A percentile compares a stretch with the other conserved stretches of the same genome.
phyloP scores from a whole-genome alignment of 2,113 vertebrate genomes.

The Thermophis baileyi region DNA sequence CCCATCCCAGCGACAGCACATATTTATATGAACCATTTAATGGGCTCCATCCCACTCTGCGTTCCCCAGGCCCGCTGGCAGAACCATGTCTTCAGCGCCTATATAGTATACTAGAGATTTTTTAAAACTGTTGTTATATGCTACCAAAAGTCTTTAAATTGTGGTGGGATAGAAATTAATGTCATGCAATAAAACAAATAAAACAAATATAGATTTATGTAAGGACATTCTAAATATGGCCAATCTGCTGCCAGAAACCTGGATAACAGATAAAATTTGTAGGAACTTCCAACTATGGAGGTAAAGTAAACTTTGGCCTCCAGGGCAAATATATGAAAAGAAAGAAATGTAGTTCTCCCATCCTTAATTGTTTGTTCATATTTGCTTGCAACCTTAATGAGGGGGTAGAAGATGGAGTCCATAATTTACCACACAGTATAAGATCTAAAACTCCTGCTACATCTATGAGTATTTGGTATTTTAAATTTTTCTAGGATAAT shows the following conservation, averaged over 20 bases:
- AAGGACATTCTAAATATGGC: not conserved
- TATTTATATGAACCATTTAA: too few species aligned
- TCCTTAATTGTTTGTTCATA: not conserved
- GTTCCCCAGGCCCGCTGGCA: too few species aligned
- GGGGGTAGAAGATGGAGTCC: not conserved
- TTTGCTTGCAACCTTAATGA: not conserved
- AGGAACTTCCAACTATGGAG: not conserved
- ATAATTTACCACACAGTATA: too few species aligned
- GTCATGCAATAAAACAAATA: not conserved
- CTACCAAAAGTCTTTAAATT: not conserved
- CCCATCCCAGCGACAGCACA: too few species aligned
- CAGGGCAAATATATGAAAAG: not conserved
- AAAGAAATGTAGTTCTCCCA: not conserved
- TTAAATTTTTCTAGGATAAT: not conserved
- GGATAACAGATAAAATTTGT: not conserved
- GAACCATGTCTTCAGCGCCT: too few species aligned
- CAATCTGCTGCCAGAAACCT: not conserved
- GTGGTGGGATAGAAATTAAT: not conserved
- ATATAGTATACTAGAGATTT: not conserved
- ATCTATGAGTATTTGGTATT: not conserved
- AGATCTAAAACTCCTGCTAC: too few species aligned
- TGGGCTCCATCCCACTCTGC: too few species aligned
- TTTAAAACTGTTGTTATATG: not conserved
- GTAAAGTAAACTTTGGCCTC: not conserved
- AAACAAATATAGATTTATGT: not conserved